Evolutionary conservation across 2,888 invertebrate species (phyloP), one percentile per base, ranked within the genome.

Genomic region (Iphiclides podalirius): DNA sequence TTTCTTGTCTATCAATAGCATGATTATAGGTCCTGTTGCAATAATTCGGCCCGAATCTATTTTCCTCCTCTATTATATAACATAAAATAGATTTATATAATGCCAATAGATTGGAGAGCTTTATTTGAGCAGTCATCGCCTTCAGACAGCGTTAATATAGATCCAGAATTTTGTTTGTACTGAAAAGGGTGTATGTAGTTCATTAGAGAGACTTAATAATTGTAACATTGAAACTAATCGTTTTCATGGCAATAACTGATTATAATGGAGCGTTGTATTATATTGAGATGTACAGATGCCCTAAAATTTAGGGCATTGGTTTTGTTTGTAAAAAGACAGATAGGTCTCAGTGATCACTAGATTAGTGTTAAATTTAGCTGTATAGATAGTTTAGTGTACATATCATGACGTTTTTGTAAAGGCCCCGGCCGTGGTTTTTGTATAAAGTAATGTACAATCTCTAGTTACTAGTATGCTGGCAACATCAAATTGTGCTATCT

Each of bases 261-360:
- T 12, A 40, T 34, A 33, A 6, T 11, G 31, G 47, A 40, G 53
- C 46, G 44, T n/a, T 63, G 64, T 63, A 61, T 55, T n/a, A n/a
- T 64, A 61, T 64, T 26, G 26, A 26, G 26, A 63, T 52, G 55
- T 46, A n/a, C n/a, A 55, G 55, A 66, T 79, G 81, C 74, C 81
- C 81, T 85, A 79, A 84, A 82, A 82, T 83, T 82, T 83, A 82
- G 83, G 64, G 71, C 74, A 74, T 75, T 31, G 65, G 66, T 65
- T 54, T 61, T 56, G 52, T 54, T 53, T 70, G 70, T 72, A 68
- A 67, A 64, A 66, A 69, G 71, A 70, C 69, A 68, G 63, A 12
- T 55, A 49, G 55, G 63, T 64, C 68, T 65, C 61, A 52, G 57
- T 79, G 79, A 80, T 81, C 62, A 68, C 66, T 78, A 75, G 68